Evolutionary conservation across 1,140 invertebrate species (phyloP), one percentile per base, ranked within the genome.

Genomic region (Stenopsyche tienmushanensis): DNA sequence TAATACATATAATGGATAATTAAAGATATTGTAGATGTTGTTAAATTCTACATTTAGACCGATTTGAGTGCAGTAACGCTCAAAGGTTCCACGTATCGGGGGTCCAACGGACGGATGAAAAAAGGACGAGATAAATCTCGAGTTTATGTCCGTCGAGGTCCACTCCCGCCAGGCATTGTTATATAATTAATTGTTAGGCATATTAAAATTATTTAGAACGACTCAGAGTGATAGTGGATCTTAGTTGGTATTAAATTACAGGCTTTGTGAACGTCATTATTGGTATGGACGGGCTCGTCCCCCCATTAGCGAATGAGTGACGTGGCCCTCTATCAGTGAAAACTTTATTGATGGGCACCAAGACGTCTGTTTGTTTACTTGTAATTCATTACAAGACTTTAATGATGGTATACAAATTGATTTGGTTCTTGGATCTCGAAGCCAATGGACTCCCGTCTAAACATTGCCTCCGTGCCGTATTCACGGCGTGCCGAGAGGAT

Each of bases 301-400:
- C 8, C 23, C 66, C 62, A 64, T 67, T 67, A 67, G 66, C 60
- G 60, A 58, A 44, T 66, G 65, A 66, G 13, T 62, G 65, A 58
- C 66, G 49, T 17, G 45, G 7, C 41, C 18, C 29, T 53, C 41
- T 49, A 62, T 66, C 65, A 50, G 5, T 26, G 24, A 45, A 18
- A 20, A 24, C 26, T 53, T 66, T 66, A 62, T 62, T 54, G 45
- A 66, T 66, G 58, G 60, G n/a, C 45, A 41, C 41, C 39, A 34
- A 25, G 24, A 66, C 50, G 34, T 45, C 24, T 63, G 60, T 67
- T 67, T 63, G 58, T 63, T 49, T 65, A 65, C 41, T 15, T 41
- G 54, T 67, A 63, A 66, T 63, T 63, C 60, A 42, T 63, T 41
- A 26, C n/a, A 18, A n/a, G 21, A 25, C 57, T 34, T 25, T 59